Evolutionary conservation across 2,113 vertebrate genomes (phyloP), one percentile per base, ranked within the genome.

Genomic region (Lophius piscatorius): DNA sequence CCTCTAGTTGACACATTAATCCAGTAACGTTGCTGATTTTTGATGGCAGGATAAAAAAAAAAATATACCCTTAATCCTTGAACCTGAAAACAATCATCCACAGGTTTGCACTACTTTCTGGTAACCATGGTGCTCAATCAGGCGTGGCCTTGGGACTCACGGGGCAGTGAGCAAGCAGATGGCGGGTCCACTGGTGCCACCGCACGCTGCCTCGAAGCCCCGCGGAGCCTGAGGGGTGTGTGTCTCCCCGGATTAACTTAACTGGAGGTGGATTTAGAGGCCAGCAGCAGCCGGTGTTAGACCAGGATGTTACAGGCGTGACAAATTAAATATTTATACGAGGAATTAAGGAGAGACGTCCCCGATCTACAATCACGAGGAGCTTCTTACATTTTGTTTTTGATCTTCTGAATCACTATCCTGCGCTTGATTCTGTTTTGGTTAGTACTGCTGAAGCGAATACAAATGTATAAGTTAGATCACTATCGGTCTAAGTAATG

Each of bases 121-220:
- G 83, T 81, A 58, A 70, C 81, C 62, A 74, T 64, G 70, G 76
- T 1, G 36, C 42, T 57, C 58, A 52, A 20, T 61, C 69, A 70
- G 21, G 51, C 60, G 9, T 54, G 52, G 63, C 34, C 39, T 41
- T 36, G 71, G 59, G 65, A 40, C 35, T 69, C 70, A 35, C 63
- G 66, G 50, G 64, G 63, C 41, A 68, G 64, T 42, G 70, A 71
- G 22, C 57, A 63, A 75, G 74, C 88, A 90, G 88, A 88, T 90
- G 88, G 86, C 47, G 35, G 70, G n/a, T 66, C 64, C 55, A 61
- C 64, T 31, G 67, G 78, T 83, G 81, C 70, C 75, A 72, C 78
- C 85, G 76, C 81, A 82, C 34, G 17, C 75, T 51, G 79, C 48
- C 56, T 62, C n/a, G 1, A 24, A 29, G 47, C 48, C 70, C 61